Evolutionary conservation across 1,140 invertebrate genomes (phyloP).

Genomic region (Calosoma granatense): DNA sequence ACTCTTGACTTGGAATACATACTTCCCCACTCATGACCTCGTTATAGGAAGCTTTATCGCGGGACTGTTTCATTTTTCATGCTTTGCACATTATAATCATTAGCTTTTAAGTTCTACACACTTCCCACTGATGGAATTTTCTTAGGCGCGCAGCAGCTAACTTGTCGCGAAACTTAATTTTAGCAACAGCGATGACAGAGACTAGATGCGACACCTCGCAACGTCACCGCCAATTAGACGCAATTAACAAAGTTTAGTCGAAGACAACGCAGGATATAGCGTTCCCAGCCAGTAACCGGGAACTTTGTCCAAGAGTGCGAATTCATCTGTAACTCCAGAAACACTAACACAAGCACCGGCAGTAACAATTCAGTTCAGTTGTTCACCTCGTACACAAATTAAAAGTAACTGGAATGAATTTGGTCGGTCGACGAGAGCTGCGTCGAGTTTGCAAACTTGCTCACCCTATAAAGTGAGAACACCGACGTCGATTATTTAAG

Average conservation of each 20-base stretch:
- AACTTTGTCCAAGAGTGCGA: background rate
- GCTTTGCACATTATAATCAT: constrained; percentile 4
- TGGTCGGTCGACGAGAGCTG: background rate
- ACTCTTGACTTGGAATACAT: too few species aligned
- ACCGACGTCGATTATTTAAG: constrained; percentile 1
- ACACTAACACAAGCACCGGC: background rate
- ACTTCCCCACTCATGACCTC: too few species aligned
- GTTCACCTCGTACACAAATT: background rate
- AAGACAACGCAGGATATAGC: background rate
- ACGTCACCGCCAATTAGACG: constrained; percentile 7
- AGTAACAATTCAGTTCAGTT: background rate
- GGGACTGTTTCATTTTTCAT: background rate
- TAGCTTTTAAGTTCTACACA: background rate
- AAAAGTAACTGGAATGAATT: constrained; percentile 7
- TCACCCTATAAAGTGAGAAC: background rate
- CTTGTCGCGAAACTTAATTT: constrained; percentile 4
- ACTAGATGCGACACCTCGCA: background rate
- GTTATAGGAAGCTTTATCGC: background rate
- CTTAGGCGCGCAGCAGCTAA: background rate
- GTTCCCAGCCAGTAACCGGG: too few species aligned
- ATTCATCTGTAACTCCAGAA: background rate
- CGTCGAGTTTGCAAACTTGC: background rate
- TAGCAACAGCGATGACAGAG: background rate
- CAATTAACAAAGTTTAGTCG: constrained; percentile 6
- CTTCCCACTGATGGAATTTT: constrained; percentile 3